phyloP scores from a whole-genome alignment of 2,888 invertebrate genomes.

The Panorpa germanica region DNA sequence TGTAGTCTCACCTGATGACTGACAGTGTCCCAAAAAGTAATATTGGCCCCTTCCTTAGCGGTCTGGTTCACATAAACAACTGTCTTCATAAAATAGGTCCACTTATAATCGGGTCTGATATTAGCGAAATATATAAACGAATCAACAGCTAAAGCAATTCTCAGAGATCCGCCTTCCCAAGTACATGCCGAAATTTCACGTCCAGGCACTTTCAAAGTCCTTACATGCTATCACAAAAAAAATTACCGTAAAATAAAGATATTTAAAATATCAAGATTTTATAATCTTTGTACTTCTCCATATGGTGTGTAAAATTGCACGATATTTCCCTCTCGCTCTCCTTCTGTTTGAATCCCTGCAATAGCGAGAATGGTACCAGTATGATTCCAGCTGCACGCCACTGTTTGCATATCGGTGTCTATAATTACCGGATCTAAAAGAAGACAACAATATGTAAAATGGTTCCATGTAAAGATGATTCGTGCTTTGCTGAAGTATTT shows the following conservation, averaged over 20 bases:
- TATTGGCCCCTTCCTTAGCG: conserved; percentile 22
- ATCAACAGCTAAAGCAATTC: conserved; percentile 88
- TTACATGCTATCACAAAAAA: conserved; percentile 41
- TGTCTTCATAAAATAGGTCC: conserved; percentile 88
- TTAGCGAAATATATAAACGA: conserved; percentile 96
- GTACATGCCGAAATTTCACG: conserved; percentile 66
- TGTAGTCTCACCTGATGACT: too few species aligned
- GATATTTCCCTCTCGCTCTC: conserved; percentile 50
- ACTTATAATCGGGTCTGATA: conserved; percentile 88
- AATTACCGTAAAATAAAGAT: conserved; percentile 5
- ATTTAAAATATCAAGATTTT: background rate
- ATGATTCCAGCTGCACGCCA: conserved; percentile 83
- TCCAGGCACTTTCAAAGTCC: conserved; percentile 79
- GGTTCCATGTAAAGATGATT: background rate
- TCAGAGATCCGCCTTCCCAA: conserved; percentile 90
- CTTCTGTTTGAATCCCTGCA: conserved; percentile 43
- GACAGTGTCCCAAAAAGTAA: conserved; percentile 88
- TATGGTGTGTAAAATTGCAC: conserved; percentile 80
- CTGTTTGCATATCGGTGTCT: conserved; percentile 64
- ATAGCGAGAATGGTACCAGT: conserved; percentile 78
- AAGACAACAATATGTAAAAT: too few species aligned
- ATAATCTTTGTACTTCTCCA: conserved; percentile 45
- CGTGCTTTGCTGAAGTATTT: background rate
- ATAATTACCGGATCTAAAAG: conserved; percentile 62
- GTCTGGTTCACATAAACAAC: conserved; percentile 63